Percentiles rank a stretch among this genome's conserved stretches.
Conservation (phyloP, 2,888 invertebrate genomes). For the Adineta ricciae region DNA sequence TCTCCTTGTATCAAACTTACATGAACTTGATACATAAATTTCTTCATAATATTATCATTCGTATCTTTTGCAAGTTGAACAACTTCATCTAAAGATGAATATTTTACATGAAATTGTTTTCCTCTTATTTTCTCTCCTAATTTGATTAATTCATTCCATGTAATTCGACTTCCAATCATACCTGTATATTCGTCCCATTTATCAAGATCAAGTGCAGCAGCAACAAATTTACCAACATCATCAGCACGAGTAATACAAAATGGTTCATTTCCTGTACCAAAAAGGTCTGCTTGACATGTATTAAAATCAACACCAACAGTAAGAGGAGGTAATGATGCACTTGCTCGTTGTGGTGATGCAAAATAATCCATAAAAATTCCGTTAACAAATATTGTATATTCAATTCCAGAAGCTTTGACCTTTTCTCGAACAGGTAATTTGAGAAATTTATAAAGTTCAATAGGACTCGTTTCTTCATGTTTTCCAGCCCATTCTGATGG, state of each 20-base stretch:
- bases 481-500: neutral
- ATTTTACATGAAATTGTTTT: neutral
- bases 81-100: neutral
- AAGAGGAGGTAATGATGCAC: neutral
- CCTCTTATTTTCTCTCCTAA: neutral
- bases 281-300: neutral
- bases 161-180: neutral
- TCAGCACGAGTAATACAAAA: neutral
- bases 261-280: neutral
- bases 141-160: neutral
- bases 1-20: neutral
- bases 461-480: neutral
- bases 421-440: neutral
- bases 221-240: neutral
- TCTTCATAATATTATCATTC: neutral
- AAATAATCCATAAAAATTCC: neutral
- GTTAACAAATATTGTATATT: neutral
- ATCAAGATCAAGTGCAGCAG: neutral
- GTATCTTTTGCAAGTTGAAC: neutral
- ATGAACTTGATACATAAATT: neutral
- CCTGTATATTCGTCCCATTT: neutral
- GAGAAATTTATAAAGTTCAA: neutral
- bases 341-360: neutral
- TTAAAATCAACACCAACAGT: neutral
- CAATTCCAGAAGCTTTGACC: neutral